phyloP scores from a whole-genome alignment of 2,113 vertebrate genomes.

The Nycticryphes semicollaris region DNA sequence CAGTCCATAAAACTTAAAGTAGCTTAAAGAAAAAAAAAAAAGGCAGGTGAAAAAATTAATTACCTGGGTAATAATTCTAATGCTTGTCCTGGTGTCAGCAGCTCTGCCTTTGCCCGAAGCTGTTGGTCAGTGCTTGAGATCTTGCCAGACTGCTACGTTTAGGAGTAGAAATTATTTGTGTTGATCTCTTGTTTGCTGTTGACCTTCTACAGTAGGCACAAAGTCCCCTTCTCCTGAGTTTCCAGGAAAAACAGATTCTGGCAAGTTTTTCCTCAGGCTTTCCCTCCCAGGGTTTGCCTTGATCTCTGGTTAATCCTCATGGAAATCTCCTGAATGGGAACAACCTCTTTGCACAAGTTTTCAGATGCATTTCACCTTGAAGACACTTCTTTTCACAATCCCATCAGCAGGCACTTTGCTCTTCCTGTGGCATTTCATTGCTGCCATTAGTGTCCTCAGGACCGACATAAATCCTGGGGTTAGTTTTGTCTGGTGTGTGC shows the following conservation, averaged over 20 bases:
- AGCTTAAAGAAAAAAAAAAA: background rate
- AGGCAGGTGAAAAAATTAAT: background rate
- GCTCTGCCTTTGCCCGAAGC: background rate
- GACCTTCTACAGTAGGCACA: background rate
- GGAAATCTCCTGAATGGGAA: background rate
- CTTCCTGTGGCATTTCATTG: background rate
- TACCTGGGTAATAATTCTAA: too few species aligned
- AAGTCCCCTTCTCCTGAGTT: background rate
- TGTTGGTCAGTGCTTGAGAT: background rate
- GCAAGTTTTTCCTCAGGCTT: background rate
- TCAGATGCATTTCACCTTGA: background rate
- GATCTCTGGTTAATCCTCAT: background rate
- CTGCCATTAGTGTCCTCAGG: background rate
- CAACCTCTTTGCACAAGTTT: background rate
- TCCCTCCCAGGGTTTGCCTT: background rate
- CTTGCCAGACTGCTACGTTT: background rate
- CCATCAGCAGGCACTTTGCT: too few species aligned
- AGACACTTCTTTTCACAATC: background rate
- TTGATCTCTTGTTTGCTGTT: background rate
- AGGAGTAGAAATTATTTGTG: background rate
- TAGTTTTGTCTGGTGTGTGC: background rate
- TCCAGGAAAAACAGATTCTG: background rate
- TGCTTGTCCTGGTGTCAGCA: background rate
- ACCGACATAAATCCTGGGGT: background rate
- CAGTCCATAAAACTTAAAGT: background rate